Base-by-base conservation (phyloP, 1,140 invertebrate genomes). In the Drosophila santomea region DNA sequence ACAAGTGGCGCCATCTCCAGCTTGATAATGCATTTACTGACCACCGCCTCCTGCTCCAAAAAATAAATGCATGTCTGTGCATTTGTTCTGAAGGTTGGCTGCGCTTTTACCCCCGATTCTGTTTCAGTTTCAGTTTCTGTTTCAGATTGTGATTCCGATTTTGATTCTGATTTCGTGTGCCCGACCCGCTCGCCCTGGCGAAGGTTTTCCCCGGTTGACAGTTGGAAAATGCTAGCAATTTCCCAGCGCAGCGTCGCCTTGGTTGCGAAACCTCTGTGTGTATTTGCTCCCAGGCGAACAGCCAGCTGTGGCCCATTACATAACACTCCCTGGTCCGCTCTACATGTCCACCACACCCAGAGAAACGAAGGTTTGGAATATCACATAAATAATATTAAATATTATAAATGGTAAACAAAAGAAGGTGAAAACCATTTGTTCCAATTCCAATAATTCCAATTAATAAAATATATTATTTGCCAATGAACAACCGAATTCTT, bases 1-100 rank as follows among this genome's bases (percentile, higher is more conserved):
- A 71, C 44, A 71, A 50, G 66, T 71, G 68, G 68, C 68, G 66
- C 68, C 68, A 43, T 71, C 68, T 72, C 15, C 28, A 38, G 44
- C 23, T 35, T 50, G 61, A 64, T 41, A 68, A 64, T 64, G 64
- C 59, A 52, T 44, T 28, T 44, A 38, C 60, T 44, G 60, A 55
- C 51, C 59, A 32, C 32, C 32, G 32, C 23, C 45, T 10, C 20
- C 35, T 25, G 4, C 60, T 12, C 35, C 20, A 44, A 4, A 25
- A 4, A 25, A 0, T 32, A 17, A 17, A 17, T 17, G 17, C 17
- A 17, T 17, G 17, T 17, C 17, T 17, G 17, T 32, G 38, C 17
- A 17, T 35, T 67, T 67, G 48, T 25, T 14, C 38, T 58, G 55
- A 63, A 63, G 60, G 60, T 63, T 63, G 54, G 12, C 38, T 59